Conservation (phyloP, 2,113 vertebrate species). For the Emydocephalus ijimae region DNA sequence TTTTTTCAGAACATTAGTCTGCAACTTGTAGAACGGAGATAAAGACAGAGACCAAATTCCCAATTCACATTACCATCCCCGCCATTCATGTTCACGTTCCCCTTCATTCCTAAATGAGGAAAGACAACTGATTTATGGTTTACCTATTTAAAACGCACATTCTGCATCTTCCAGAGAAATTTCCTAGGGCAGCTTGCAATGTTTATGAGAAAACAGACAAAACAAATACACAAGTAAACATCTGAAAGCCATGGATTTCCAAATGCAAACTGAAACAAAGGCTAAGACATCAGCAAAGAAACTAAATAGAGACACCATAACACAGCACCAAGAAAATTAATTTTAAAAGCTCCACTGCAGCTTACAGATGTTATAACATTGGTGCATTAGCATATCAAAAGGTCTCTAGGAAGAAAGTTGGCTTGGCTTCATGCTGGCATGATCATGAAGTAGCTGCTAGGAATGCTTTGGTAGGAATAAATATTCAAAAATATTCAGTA, state of each 20-base stretch:
- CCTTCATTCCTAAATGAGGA: background rate
- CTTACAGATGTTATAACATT: background rate
- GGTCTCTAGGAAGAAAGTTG: background rate
- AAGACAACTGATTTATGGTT: background rate
- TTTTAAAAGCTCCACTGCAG: background rate
- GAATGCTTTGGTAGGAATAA: background rate
- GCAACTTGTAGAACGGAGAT: background rate
- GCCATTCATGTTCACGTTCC: background rate
- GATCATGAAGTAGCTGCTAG: background rate
- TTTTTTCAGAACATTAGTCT: background rate
- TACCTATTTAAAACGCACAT: background rate
- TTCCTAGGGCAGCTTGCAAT: background rate
- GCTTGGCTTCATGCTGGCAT: background rate
- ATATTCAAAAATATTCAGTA: background rate
- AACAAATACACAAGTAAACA: background rate
- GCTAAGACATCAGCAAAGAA: background rate
- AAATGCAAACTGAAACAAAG: background rate
- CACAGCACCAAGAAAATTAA: background rate
- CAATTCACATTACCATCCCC: background rate
- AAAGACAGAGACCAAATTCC: background rate
- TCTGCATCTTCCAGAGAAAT: background rate
- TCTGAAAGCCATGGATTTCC: background rate
- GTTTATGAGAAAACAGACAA: background rate
- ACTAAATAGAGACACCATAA: background rate
- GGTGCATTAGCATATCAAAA: background rate